Percentiles rank a stretch among this genome's conserved stretches.
phyloP scores from a whole-genome alignment of 2,797 vertebrate species.

The Odontamblyopus lacepedii region DNA sequence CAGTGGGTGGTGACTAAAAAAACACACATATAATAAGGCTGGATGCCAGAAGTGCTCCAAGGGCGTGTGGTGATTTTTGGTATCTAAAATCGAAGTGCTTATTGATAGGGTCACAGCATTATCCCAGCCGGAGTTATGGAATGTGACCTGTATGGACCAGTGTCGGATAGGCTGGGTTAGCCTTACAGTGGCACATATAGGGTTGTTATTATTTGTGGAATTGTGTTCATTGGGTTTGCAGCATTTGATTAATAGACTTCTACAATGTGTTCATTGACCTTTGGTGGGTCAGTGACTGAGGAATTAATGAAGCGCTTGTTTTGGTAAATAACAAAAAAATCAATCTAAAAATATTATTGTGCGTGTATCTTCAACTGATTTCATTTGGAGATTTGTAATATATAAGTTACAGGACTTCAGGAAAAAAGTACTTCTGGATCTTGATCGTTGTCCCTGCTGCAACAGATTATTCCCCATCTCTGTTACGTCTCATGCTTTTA shows the following conservation, averaged over 20 bases:
- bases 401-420: neutral
- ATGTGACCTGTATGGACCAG: neutral
- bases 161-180: neutral
- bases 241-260: constrained; percentile 27
- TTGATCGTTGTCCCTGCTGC: too few relatives aligned
- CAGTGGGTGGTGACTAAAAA: constrained; percentile 19
- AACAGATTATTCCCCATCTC: too few relatives aligned
- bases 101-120: constrained; percentile 54
- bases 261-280: constrained; percentile 34
- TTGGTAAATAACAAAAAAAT: neutral
- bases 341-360: neutral
- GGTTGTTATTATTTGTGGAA: neutral
- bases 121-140: neutral
- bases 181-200: neutral
- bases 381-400: neutral
- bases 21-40: neutral
- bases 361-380: neutral
- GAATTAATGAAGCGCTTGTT: constrained; percentile 40
- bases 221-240: neutral
- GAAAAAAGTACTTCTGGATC: too few relatives aligned
- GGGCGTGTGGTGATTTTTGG: constrained; percentile 15
- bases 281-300: constrained; percentile 38
- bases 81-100: constrained; percentile 19
- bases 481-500: neutral
- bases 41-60: constrained; percentile 16